These are phyloP conservation scores for Micrasema minimum DNA, from an alignment of 1,140 invertebrate species.

Conservation along the genomic window DNA sequence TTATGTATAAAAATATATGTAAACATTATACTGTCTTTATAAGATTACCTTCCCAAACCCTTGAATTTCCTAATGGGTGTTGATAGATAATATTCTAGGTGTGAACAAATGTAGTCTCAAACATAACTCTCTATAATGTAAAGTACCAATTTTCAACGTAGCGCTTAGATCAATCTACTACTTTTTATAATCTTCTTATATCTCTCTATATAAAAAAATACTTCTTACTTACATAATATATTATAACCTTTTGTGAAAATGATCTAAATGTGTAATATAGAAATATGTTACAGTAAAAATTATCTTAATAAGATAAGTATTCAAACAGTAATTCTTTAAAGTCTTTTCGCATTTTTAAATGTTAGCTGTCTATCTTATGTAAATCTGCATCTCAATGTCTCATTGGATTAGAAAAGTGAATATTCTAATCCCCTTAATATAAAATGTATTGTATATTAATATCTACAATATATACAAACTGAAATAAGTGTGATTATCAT, in stretches of 20 bases:
- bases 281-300: conserved; percentile 9
- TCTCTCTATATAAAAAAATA: conserved; percentile 9
- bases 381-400: no score
- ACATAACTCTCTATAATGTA: conserved; percentile 32
- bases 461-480: no score
- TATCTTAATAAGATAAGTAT: not conserved
- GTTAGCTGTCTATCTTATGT: not conserved
- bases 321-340: not conserved
- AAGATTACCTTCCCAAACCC: no score
- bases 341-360: conserved; percentile 11
- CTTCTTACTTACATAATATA: not conserved
- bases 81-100: conserved; percentile 46
- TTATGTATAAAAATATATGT: no score
- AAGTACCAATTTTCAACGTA: conserved; percentile 53
- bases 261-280: conserved; percentile 6
- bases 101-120: conserved; percentile 38
- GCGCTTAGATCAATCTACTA: conserved; percentile 39
- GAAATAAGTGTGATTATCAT: no score
- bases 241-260: conserved; percentile 8
- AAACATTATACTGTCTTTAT: no score
- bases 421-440: no score
- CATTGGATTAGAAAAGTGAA: no score
- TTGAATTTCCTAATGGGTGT: conserved; percentile 42
- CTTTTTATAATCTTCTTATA: conserved; percentile 35
- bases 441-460: no score